Base-by-base conservation (phyloP, 2,888 invertebrate species). In the Ligdia adustata region DNA sequence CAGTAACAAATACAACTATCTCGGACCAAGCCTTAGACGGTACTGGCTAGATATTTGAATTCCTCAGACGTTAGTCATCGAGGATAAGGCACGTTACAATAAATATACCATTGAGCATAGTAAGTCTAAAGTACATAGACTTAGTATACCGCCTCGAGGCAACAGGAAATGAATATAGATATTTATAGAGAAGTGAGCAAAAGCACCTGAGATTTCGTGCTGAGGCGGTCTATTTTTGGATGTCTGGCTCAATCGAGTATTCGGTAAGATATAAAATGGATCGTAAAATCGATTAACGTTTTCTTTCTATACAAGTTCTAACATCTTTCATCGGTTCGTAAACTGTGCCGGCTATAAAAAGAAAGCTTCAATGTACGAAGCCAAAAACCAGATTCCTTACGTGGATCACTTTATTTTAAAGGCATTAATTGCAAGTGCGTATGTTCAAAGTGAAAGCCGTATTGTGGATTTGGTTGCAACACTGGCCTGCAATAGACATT, bases 401-500 rank as follows among this genome's bases (percentile, higher is more conserved):
- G n/a, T n/a, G n/a, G n/a, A n/a, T n/a, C n/a, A n/a, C n/a, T n/a
- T n/a, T n/a, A n/a, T n/a, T n/a, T n/a, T n/a, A n/a, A n/a, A n/a
- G n/a, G n/a, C n/a, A n/a, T n/a, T n/a, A n/a, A n/a, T n/a, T n/a
- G n/a, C n/a, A 6, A 22, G 6, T 4, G 22, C 22, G 22, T 7
- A 22, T 57, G 61, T 64, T 68, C 62, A 45, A 52, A 67, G 76
- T 74, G 77, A 79, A 79, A 80, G 75, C 70, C 52, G 60, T 60
- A 71, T 72, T 72, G 69, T 71, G 62, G 38, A 44, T 52, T 46
- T 39, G 49, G 33, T 57, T 58, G 57, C 62, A 55, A 58, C 60
- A 53, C 40, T 11, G 35, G 12, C 13, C 28, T 12, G 34, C 9
- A 31, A 9, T 12, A 45, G 32, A 35, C 13, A 20, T 41, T 43